A percentile compares a stretch with the other conserved stretches of the same genome.
These are phyloP conservation scores for Stenodera caucasica DNA, from an alignment of 2,888 invertebrate genomes.

Conservation along the genomic window DNA sequence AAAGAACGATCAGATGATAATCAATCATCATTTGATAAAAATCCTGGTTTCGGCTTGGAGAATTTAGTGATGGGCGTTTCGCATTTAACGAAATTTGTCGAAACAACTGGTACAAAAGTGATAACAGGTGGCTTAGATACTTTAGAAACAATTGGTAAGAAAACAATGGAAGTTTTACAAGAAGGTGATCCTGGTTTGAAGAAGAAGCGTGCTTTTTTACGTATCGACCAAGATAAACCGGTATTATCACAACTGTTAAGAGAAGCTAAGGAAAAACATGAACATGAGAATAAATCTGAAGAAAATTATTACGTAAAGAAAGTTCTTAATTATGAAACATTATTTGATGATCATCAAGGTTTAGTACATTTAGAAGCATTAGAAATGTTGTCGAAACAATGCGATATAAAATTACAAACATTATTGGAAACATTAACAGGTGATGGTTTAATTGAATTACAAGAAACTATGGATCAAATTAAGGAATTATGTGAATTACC, in stretches of 20 bases:
- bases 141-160: constrained; percentile 90
- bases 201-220: constrained; percentile 72
- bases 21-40: constrained; percentile 9
- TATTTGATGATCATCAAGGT: constrained; percentile 88
- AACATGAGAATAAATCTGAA: constrained; percentile 56
- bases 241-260: constrained; percentile 66
- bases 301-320: constrained; percentile 59
- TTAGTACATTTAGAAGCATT: constrained; percentile 88
- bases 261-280: constrained; percentile 73
- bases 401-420: constrained; percentile 72
- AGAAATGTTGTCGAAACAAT: constrained; percentile 86
- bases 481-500: constrained; percentile 77
- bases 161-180: constrained; percentile 90
- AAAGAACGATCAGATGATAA: constrained; percentile 6
- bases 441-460: constrained; percentile 66
- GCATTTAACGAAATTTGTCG: constrained; percentile 68
- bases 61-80: constrained; percentile 68
- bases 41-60: constrained; percentile 59
- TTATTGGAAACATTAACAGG: constrained; percentile 58
- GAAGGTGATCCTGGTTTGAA: constrained; percentile 89
- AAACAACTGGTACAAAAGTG: constrained; percentile 64
- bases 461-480: constrained; percentile 77
- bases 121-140: constrained; percentile 83
- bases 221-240: constrained; percentile 63
- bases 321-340: constrained; percentile 69